A percentile compares a stretch with the other conserved stretches of the same genome.
phyloP scores from a whole-genome alignment of 2,888 invertebrate genomes.

The Oeneis ivallda region DNA sequence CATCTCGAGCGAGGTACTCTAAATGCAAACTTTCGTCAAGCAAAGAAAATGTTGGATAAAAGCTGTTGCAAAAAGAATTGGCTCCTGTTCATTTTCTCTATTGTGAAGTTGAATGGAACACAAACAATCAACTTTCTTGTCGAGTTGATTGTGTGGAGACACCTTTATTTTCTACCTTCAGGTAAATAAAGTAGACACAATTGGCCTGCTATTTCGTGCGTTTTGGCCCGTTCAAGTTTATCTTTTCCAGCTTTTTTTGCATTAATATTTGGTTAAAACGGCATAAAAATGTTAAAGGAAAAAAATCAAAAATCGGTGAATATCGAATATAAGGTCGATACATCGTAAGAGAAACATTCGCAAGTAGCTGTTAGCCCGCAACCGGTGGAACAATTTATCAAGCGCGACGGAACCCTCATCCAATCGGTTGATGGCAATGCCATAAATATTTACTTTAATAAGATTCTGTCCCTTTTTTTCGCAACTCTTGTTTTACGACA shows the following conservation, averaged over 20 bases:
- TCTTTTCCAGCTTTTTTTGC: constrained; percentile 46
- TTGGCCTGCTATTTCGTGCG: constrained; percentile 64
- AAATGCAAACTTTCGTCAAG: constrained; percentile 73
- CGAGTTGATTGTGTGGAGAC: constrained; percentile 74
- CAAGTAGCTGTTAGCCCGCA: constrained; percentile 68
- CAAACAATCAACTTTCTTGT: constrained; percentile 76
- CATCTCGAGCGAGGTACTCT: constrained; percentile 58
- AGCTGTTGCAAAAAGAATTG: constrained; percentile 72
- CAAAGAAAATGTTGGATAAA: constrained; percentile 71
- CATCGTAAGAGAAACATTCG: constrained; percentile 69
- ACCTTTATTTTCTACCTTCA: constrained; percentile 74
- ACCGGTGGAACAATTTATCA: constrained; percentile 77
- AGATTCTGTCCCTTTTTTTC: constrained; percentile 78
- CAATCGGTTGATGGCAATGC: constrained; percentile 79
- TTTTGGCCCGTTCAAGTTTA: constrained; percentile 67
- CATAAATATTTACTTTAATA: constrained; percentile 82
- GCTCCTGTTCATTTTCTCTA: constrained; percentile 77
- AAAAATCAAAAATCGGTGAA: constrained; percentile 63
- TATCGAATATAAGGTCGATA: constrained; percentile 66
- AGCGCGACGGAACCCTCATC: constrained; percentile 74
- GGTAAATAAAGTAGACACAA: constrained; percentile 74
- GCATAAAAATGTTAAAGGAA: constrained; percentile 7
- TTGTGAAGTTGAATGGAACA: constrained; percentile 77
- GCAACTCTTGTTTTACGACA: constrained; percentile 73
- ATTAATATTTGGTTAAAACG: constrained; percentile 20